Base-by-base conservation (phyloP, 2,797 vertebrate species). In the Ciconia nigra region DNA sequence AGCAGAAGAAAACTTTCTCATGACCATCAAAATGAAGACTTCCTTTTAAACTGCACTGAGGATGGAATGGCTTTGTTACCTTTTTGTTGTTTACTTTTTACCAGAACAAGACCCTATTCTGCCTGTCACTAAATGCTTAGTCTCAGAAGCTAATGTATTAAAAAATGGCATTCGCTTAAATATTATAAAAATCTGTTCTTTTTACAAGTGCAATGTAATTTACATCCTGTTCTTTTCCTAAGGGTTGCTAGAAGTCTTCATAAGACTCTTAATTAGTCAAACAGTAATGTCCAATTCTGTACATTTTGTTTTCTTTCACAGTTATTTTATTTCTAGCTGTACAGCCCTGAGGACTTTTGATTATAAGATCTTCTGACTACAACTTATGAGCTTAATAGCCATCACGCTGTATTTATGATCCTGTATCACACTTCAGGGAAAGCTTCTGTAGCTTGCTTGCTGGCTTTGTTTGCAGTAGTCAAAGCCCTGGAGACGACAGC, bases 401-500 rank as follows among this genome's bases (percentile, higher is more conserved):
- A 86, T 86, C 90, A 47, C 5, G 6, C 35, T 52, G 59, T 95
- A 97, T 97, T 97, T 96, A 96, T 69, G 78, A 93, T 96, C 70
- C 80, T 83, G 2, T 95, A 94, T 87, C 90, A n/a, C 91, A 87
- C 93, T 93, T 95, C 26, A 93, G 96, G 94, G 91, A 94, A 42
- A 95, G 95, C 82, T 90, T 28, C 85, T 93, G 62, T 89, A 91
- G 77, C 95, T 96, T 95, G 37, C 92, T 95, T 59, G 80, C 89
- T 97, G 92, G 55, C 92, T 97, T 85, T 97, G 94, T 97, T 98
- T 97, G 97, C 96, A 85, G 83, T 85, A 93, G 70, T 46, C 90
- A 91, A 87, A 96, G 94, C 96, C 95, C 97, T 44, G 49, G 96
- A 97, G 96, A 94, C 24, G 62, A 93, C 96, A 95, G 92, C 95